phyloP scores from a whole-genome alignment of 2,113 vertebrate genomes.

The Microtus ochrogaster region DNA sequence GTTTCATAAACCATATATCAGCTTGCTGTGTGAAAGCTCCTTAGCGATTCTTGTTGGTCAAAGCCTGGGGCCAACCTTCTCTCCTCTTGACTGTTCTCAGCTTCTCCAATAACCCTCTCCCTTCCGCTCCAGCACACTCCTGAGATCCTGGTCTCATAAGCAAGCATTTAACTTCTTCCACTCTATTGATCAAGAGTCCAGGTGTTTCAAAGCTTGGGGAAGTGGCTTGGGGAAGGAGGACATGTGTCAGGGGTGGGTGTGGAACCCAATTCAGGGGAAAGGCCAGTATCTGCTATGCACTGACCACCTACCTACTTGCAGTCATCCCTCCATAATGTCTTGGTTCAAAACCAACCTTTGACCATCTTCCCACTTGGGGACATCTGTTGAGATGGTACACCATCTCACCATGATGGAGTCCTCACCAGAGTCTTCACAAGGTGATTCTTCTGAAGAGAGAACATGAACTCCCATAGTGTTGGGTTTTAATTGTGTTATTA shows the following conservation, averaged over 20 bases:
- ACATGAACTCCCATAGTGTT: neutral
- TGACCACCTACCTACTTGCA: neutral
- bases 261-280: neutral
- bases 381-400: too few relatives aligned
- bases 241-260: neutral
- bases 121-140: rapidly evolving
- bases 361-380: neutral
- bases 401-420: too few relatives aligned
- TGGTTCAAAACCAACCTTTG: neutral
- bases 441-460: neutral
- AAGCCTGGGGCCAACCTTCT: neutral
- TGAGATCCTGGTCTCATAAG: rapidly evolving
- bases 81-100: neutral
- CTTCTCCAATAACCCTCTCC: neutral
- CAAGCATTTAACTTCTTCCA: neutral
- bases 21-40: neutral
- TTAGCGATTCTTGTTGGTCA: neutral
- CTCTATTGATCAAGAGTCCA: neutral
- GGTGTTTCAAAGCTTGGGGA: neutral
- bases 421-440: too few relatives aligned
- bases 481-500: neutral
- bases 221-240: neutral
- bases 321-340: neutral
- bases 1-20: neutral
- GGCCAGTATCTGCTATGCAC: neutral